A percentile compares a stretch with the other conserved stretches of the same genome.
These are phyloP conservation scores for Microtus montanus DNA, from an alignment of 2,113 vertebrate species.

Conservation along the genomic window DNA sequence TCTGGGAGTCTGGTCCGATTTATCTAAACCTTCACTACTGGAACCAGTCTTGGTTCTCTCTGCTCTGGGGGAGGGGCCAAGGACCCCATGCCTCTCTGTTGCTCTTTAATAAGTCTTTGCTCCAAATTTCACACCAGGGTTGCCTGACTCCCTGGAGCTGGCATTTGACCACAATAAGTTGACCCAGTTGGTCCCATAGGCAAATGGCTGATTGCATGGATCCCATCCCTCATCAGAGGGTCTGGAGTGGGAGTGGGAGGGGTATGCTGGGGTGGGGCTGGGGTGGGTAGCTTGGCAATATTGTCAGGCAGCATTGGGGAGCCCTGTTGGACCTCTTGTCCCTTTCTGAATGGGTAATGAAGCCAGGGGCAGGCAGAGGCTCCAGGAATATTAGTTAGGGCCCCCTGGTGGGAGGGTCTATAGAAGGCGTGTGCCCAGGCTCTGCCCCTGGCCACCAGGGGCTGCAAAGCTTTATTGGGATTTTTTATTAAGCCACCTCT, in stretches of 20 bases:
- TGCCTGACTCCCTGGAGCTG: slow-evolving; percentile 53
- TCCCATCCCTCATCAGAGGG: slow-evolving; percentile 59
- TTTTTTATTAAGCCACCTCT: slow-evolving; percentile 80
- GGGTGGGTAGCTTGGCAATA: neutral
- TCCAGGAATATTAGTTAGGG: slow-evolving; percentile 76
- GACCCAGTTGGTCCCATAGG: slow-evolving; percentile 65
- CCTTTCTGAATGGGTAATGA: slow-evolving; percentile 68
- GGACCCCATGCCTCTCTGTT: slow-evolving; percentile 49
- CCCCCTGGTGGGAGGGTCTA: slow-evolving; percentile 53
- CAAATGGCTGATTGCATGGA: slow-evolving; percentile 71
- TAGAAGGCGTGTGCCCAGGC: slow-evolving; percentile 67
- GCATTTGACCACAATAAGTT: slow-evolving; percentile 67
- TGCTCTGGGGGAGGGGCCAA: neutral
- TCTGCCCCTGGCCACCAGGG: slow-evolving; percentile 71
- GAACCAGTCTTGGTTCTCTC: neutral
- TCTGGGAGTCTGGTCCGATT: neutral
- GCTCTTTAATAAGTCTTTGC: slow-evolving; percentile 66
- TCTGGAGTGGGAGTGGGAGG: neutral
- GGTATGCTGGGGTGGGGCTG: slow-evolving; percentile 26
- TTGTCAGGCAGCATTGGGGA: slow-evolving; percentile 52
- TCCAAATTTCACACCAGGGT: slow-evolving; percentile 51
- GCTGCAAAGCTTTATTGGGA: slow-evolving; percentile 78
- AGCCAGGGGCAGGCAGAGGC: slow-evolving; percentile 48
- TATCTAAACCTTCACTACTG: neutral
- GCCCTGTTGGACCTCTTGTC: slow-evolving; percentile 35